Percentiles rank a stretch among this genome's conserved stretches.
Conservation (phyloP, 2,113 vertebrate species). For the Cyprinodon brontotheroides region DNA sequence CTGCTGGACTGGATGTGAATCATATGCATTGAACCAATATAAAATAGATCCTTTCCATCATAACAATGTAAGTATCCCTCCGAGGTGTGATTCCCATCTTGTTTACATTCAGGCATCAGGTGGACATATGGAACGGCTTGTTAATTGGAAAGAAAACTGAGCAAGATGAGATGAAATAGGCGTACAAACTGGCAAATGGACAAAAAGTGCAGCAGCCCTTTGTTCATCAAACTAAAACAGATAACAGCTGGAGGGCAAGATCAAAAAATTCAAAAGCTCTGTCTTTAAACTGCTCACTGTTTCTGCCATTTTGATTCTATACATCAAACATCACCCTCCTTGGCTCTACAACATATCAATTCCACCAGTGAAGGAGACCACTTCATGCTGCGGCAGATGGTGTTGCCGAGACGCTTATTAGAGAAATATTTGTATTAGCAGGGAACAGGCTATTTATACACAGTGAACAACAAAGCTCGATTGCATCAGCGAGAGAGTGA, state of each 20-base stretch:
- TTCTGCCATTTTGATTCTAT: slow-evolving; percentile 1
- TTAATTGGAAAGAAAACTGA: background rate
- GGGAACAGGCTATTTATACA: slow-evolving; percentile 39
- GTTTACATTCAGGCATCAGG: background rate
- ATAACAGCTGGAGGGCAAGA: background rate
- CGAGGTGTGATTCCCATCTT: background rate
- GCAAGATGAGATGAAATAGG: background rate
- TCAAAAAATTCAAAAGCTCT: slow-evolving; percentile 22
- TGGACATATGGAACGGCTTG: background rate
- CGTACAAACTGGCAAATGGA: background rate
- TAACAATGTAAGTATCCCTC: no score
- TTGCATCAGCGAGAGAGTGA: slow-evolving; percentile 24
- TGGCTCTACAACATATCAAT: background rate
- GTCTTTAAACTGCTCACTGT: slow-evolving; percentile 6
- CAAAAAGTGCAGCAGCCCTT: background rate
- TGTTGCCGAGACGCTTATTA: slow-evolving; percentile 18
- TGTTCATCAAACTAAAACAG: slow-evolving; percentile 12
- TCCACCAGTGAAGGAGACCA: slow-evolving; percentile 11
- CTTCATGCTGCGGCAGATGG: slow-evolving; percentile 24
- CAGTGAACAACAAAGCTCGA: slow-evolving; percentile 25
- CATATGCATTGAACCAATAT: background rate
- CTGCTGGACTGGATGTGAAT: background rate
- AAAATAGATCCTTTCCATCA: background rate
- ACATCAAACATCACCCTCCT: background rate
- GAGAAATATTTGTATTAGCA: slow-evolving; percentile 37